A percentile compares a stretch with the other conserved stretches of the same genome.
Evolutionary conservation across 2,113 vertebrate genomes (phyloP).

Genomic region (Hemibagrus wyckioides): DNA sequence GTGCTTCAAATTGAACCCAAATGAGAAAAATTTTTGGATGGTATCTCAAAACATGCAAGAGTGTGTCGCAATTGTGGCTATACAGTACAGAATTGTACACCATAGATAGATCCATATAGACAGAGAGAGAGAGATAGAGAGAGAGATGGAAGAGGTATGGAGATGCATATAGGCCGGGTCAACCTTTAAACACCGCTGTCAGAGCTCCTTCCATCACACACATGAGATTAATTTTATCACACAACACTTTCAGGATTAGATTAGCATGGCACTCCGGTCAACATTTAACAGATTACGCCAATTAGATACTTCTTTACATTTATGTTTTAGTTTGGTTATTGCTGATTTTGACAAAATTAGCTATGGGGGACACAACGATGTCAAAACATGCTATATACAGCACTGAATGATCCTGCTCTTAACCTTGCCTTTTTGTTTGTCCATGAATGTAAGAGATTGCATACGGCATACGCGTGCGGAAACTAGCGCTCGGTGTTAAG

Average conservation of each 20-base stretch:
- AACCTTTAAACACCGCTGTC: not conserved
- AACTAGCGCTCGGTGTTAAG: slow-evolving; percentile 6
- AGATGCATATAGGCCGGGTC: slow-evolving; percentile 16
- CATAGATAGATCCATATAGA: slow-evolving; percentile 15
- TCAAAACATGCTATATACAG: slow-evolving; percentile 46
- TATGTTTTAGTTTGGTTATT: slow-evolving; percentile 69
- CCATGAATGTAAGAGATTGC: slow-evolving; percentile 12
- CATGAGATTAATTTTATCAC: slow-evolving; percentile 21
- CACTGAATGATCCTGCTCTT: slow-evolving; percentile 42
- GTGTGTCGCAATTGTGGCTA: slow-evolving; percentile 29
- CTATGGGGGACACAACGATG: slow-evolving; percentile 61
- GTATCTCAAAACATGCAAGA: slow-evolving; percentile 20
- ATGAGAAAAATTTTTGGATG: slow-evolving; percentile 40
- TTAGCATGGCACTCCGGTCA: slow-evolving; percentile 31
- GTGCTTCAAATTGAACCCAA: slow-evolving; percentile 69
- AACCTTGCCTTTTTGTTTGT: not conserved
- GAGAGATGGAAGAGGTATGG: not conserved
- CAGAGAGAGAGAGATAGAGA: not conserved
- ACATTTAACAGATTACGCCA: slow-evolving; percentile 40
- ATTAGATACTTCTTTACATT: slow-evolving; percentile 22
- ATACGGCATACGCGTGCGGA: not conserved
- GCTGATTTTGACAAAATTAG: slow-evolving; percentile 69
- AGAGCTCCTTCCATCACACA: slow-evolving; percentile 11
- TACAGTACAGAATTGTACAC: slow-evolving; percentile 36
- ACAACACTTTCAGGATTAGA: slow-evolving; percentile 30